phyloP scores from a whole-genome alignment of 2,888 invertebrate genomes.

The Dryadula phaetusa region DNA sequence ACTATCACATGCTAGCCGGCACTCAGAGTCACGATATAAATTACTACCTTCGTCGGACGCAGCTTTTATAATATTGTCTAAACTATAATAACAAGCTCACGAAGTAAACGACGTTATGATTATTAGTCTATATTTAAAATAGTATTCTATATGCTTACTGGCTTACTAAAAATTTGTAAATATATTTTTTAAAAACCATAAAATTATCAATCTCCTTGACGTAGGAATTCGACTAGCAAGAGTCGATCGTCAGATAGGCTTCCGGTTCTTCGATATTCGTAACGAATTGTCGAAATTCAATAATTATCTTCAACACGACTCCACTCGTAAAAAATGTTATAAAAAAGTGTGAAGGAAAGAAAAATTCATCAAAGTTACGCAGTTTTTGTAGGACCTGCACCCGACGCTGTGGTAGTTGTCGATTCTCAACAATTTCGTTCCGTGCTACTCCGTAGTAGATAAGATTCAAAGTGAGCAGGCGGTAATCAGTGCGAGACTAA shows the following conservation, averaged over 20 bases:
- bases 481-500: conserved; percentile 82
- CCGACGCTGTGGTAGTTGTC: conserved; percentile 53
- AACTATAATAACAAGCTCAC: conserved; percentile 40
- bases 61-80: conserved; percentile 50
- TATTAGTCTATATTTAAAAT: neutral
- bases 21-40: conserved; percentile 49
- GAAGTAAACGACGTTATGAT: conserved; percentile 30
- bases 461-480: conserved; percentile 76
- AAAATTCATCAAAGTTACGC: conserved; percentile 65
- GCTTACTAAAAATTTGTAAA: conserved; percentile 51
- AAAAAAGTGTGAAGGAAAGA: conserved; percentile 84
- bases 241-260: conserved; percentile 78
- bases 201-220: conserved; percentile 80
- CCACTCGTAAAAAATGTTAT: conserved; percentile 78
- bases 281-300: conserved; percentile 83
- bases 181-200: conserved; percentile 78
- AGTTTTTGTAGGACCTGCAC: conserved; percentile 69
- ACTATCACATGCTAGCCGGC: conserved; percentile 43
- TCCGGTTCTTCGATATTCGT: conserved; percentile 84
- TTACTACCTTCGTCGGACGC: conserved; percentile 47
- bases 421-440: conserved; percentile 58
- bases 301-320: conserved; percentile 84
- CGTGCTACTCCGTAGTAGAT: conserved; percentile 73
- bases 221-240: conserved; percentile 75
- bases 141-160: neutral